Evolutionary conservation across 2,113 vertebrate species (phyloP), one percentile per base, ranked within the genome.

Genomic region (Coturnix japonica): DNA sequence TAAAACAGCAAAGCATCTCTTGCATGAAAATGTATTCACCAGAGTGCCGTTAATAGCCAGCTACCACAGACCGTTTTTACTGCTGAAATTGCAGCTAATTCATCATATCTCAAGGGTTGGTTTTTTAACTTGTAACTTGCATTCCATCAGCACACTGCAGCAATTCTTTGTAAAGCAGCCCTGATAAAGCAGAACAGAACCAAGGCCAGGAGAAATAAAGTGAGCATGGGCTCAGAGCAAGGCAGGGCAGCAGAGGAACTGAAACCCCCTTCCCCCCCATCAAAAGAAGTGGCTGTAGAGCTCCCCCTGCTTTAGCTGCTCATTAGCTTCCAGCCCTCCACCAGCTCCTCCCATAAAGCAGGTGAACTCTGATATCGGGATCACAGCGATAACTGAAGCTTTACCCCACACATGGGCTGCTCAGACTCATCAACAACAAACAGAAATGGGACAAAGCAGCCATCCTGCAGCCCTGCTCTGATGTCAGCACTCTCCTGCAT

Each of bases 61-160:
- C 92, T 90, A 92, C 0, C 1, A 89, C 75, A 93, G 47, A 95
- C 66, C 72, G 60, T 91, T 95, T 95, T 94, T 94, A 91, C 94
- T 75, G 77, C 89, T 85, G 85, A 96, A 96, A 94, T 95, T 95
- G 87, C 95, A 94, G 87, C 75, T 89, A 94, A 95, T 96, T 96
- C 94, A 82, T 94, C 92, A 49, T 80, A 89, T 94, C 95, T 96
- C 96, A 95, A 77, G 89, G 89, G 95, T n/a, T 89, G 33, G 30
- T 43, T 11, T 51, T 77, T 80, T 13, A 8, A 77, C 64, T 16
- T 35, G 56, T 79, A 85, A 75, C 89, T 92, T 92, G 61, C 75
- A 85, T 96, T 94, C 89, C 79, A 80, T 91, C 92, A 85, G 87
- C 73, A 93, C 51, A 77, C 60, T 60, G 86, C 60, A 85, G 82